Evolutionary conservation across 2,888 invertebrate species (phyloP), one percentile per base, ranked within the genome.

Genomic region (Iphiclides podalirius): DNA sequence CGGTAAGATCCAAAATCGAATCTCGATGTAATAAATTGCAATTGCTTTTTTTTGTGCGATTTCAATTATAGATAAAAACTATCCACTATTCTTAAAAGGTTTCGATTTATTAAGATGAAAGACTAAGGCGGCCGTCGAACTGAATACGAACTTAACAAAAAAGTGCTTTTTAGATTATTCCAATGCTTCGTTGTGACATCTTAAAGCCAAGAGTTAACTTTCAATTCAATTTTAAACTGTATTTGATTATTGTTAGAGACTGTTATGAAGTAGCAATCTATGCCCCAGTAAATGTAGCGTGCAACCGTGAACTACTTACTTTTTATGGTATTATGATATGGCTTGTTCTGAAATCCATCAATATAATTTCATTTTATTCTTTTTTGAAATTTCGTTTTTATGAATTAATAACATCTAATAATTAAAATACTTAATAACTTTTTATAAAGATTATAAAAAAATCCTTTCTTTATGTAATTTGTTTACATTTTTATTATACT

Each of bases 271-370:
- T 16, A 12, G 7, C 28, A 31, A 16, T 13, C 13, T 4, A 7
- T 9, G 13, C 14, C 1, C 31, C 41, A 31, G 28, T 15, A 16
- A n/a, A n/a, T 11, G 11, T 33, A 31, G 31, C 41, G 41, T 41
- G 31, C 31, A 16, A 17, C 41, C 12, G 41, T 41, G 16, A 41
- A 41, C 41, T 17, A 33, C 31, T 41, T 41, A 15, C 1, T 39
- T 39, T 39, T 39, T 39, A 14, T 28, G 31, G 16, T 31, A 11
- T 15, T 28, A 1, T 26, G 7, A 8, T 20, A 17, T 20, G 37
- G 20, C 6, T 17, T 39, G n/a, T n/a, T n/a, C n/a, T n/a, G n/a
- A n/a, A n/a, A n/a, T n/a, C n/a, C n/a, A n/a, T n/a, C n/a, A n/a
- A n/a, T n/a, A n/a, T n/a, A n/a, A n/a, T n/a, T n/a, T n/a, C n/a